phyloP scores from a whole-genome alignment of 1,140 invertebrate genomes.

The Papilio xuthus region DNA sequence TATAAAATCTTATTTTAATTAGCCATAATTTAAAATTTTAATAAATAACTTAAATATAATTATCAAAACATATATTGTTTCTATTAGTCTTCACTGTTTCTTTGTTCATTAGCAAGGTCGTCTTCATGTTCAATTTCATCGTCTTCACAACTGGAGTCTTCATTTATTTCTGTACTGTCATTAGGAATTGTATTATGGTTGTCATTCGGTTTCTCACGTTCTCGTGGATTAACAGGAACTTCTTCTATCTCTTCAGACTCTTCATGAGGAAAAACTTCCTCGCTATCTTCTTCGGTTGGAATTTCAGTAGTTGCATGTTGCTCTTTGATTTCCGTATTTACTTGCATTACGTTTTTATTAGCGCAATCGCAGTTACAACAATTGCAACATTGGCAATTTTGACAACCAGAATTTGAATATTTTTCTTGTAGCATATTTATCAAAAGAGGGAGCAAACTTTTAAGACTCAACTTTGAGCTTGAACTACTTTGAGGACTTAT shows the following conservation, averaged over 20 bases:
- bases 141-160: slow-evolving; percentile 49
- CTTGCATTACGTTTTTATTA: slow-evolving; percentile 45
- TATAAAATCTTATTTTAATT: slow-evolving; percentile 24
- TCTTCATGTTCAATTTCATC: slow-evolving; percentile 44
- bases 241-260: slow-evolving; percentile 1
- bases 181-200: slow-evolving; percentile 41
- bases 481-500: slow-evolving; percentile 29
- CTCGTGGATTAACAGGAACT: slow-evolving; percentile 40
- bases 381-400: slow-evolving; percentile 25
- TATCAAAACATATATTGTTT: slow-evolving; percentile 35
- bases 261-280: slow-evolving; percentile 28
- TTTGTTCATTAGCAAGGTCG: slow-evolving; percentile 40
- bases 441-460: slow-evolving; percentile 60
- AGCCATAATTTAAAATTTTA: neutral
- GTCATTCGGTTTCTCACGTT: slow-evolving; percentile 44
- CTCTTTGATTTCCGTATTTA: slow-evolving; percentile 37
- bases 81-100: slow-evolving; percentile 43
- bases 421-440: slow-evolving; percentile 62
- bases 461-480: slow-evolving; percentile 52
- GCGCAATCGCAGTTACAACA: slow-evolving; percentile 46
- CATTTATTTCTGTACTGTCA: slow-evolving; percentile 49
- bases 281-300: slow-evolving; percentile 42
- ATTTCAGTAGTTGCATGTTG: slow-evolving; percentile 35
- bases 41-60: slow-evolving; percentile 24
- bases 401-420: slow-evolving; percentile 42